These are phyloP conservation scores for Piaya cayana DNA, from an alignment of 2,113 vertebrate genomes.

Conservation along the genomic window DNA sequence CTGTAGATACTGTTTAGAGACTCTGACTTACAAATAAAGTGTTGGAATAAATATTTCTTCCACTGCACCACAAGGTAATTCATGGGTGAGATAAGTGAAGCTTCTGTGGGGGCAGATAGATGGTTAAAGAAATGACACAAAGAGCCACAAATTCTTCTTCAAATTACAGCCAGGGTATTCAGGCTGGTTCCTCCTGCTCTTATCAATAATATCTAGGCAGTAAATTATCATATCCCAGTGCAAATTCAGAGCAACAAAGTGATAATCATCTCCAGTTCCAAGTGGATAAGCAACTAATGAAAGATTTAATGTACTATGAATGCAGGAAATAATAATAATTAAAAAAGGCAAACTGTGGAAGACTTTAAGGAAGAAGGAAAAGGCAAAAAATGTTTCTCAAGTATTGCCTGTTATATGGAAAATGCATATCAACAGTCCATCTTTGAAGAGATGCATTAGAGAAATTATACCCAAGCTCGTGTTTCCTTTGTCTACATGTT, in stretches of 20 bases:
- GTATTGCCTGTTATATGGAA: background rate
- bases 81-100: background rate
- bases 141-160: conserved; percentile 13
- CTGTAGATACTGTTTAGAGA: background rate
- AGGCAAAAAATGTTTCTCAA: background rate
- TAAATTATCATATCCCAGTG: conserved; percentile 62
- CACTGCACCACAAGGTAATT: background rate
- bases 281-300: background rate
- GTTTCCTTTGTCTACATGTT: background rate
- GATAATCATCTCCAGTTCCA: conserved; percentile 8
- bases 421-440: background rate
- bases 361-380: background rate
- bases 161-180: background rate
- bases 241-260: conserved; percentile 15
- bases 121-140: background rate
- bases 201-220: conserved; percentile 27
- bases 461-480: background rate
- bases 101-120: background rate
- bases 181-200: conserved; percentile 3
- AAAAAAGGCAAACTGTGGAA: background rate
- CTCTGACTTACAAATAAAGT: background rate
- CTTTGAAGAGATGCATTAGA: background rate
- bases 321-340: conserved; percentile 9
- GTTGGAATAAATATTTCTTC: background rate
- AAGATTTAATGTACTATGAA: conserved; percentile 11